Evolutionary conservation across 2,888 invertebrate genomes (phyloP), one percentile per base, ranked within the genome.

Genomic region (Hymenopus coronatus): DNA sequence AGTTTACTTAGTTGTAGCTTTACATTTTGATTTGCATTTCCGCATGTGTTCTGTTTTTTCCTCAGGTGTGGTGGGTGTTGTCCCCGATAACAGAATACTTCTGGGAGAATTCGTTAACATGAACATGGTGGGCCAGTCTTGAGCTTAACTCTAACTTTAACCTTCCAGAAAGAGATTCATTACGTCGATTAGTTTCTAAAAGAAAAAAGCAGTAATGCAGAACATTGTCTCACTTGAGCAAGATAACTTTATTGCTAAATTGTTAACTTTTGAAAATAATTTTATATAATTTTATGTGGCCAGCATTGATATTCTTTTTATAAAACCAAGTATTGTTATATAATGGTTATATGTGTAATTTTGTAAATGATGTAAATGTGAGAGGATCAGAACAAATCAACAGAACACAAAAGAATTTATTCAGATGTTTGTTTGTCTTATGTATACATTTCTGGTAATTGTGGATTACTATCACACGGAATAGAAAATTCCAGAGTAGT

Each of bases 21-120:
- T 70, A 70, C 54, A 70, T 70, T 70, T 70, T 70, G 54, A 70
- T 70, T 70, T 70, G 54, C 54, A 90, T 90, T 33, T 90, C 89
- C 88, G 88, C 88, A 46, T 89, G 89, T 88, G 87, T 87, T 89
- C 83, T 90, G 90, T 89, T 91, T 91, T 94, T 94, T 94, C 93
- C 94, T 94, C 94, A 95, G 95, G 95, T 95, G 93, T 95, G 93
- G 94, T 95, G 94, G 95, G 95, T 94, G 94, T 95, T 92, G 93
- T 95, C 93, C 94, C 95, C 94, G 95, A 95, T 94, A 95, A 94
- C 94, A 94, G 95, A 92, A 94, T 95, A 94, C 94, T 95, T 93
- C 94, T 95, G 93, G 94, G 94, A 93, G 95, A 95, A 94, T 95
- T 94, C 93, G 93, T 95, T 93, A 94, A 93, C 93, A 93, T 93